Base-by-base conservation (phyloP, 2,888 invertebrate species). In the Athalia cordata region DNA sequence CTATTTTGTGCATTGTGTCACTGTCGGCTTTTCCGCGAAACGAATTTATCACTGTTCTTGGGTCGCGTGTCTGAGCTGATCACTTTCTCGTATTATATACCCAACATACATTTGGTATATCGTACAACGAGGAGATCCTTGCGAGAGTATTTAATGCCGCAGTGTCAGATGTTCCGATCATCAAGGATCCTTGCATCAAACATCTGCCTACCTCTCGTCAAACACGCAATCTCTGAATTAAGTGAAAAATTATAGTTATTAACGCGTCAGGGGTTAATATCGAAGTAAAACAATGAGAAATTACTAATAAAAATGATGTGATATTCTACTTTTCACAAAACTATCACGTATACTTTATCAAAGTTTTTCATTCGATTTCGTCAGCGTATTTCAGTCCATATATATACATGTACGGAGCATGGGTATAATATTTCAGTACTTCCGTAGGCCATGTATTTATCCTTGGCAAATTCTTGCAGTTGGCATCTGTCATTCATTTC, bases 141-240 rank as follows among this genome's bases (percentile, higher is more conserved):
- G 55, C n/a, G 52, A 5, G 49, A 62, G 62, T 61, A 62, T 64
- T 64, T 64, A 43, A 75, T 75, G 62, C 62, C 8, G 62, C 8
- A 13, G 75, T 64, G 75, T 75, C 75, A 75, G 75, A 75, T 75
- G 75, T 64, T 50, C 9, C 50, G 75, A 62, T 64, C 75, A 75
- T 75, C 75, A 64, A 75, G 75, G 49, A 75, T 75, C 75, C 49
- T 52, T 50, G 75, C 75, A 62, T 61, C 75, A 75, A 75, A 75
- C 75, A 75, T 75, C 62, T 75, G 75, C 59, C 52, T 11, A 49
- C 64, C 62, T 52, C 75, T 50, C 43, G 43, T 75, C 62, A 47
- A 49, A 62, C 75, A 75, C 75, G 75, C 75, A 52, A 75, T 50
- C 47, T 62, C 5, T 75, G 50, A 72, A 61, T 75, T 64, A 29